Conservation (phyloP, 2,113 vertebrate genomes). For the Perca schrenkii region DNA sequence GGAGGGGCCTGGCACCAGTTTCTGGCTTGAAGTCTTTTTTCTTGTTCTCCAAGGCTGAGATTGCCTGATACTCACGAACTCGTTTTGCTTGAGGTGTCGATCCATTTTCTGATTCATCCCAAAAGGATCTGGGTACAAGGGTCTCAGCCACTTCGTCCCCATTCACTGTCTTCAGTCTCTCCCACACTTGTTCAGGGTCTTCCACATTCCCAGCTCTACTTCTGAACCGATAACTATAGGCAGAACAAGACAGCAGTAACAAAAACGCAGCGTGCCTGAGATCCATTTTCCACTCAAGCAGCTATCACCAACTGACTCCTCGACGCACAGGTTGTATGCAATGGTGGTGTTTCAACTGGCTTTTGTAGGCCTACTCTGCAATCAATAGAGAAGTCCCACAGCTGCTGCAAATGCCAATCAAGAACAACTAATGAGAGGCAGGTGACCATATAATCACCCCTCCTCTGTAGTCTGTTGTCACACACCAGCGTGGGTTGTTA, state of each 20-base stretch:
- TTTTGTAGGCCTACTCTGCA: conserved; percentile 30
- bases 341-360: background rate
- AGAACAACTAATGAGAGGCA: conserved; percentile 37
- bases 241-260: conserved; percentile 35
- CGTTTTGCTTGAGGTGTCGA: background rate
- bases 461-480: background rate
- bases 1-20: conserved; percentile 36
- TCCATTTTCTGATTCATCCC: background rate
- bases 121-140: background rate
- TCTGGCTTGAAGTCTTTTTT: conserved; percentile 65
- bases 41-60: conserved; percentile 14
- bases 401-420: conserved; percentile 56
- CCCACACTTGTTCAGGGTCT: conserved; percentile 46
- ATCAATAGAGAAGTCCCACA: conserved; percentile 22
- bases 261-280: conserved; percentile 30
- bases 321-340: background rate
- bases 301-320: background rate
- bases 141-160: background rate
- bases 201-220: background rate
- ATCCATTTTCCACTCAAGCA: conserved; percentile 50
- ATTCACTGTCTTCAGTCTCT: background rate
- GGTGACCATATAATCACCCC: background rate
- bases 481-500: background rate
- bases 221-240: background rate
- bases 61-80: conserved; percentile 47